These are phyloP conservation scores for Apodemus sylvaticus DNA, from an alignment of 2,113 vertebrate genomes.

Conservation along the genomic window DNA sequence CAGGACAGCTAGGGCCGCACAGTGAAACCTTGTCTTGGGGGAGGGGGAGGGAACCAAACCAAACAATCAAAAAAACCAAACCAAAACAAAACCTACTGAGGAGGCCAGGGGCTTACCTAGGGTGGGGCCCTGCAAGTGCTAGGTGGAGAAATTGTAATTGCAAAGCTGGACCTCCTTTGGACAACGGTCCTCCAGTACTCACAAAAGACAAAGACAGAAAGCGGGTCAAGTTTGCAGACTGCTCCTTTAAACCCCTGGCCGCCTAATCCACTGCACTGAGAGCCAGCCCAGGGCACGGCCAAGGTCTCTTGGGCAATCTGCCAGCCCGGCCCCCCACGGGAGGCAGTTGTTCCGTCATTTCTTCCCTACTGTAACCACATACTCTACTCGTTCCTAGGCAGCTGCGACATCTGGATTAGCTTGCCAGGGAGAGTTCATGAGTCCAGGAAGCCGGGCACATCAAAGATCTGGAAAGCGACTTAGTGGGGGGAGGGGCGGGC, in stretches of 20 bases:
- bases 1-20: too few species aligned
- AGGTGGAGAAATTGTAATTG: background rate
- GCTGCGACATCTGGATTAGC: slow-evolving; percentile 61
- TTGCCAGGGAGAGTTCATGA: slow-evolving; percentile 56
- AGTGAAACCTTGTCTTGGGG: too few species aligned
- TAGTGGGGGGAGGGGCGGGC: background rate
- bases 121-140: background rate
- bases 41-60: too few species aligned
- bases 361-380: slow-evolving; percentile 46
- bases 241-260: slow-evolving; percentile 3
- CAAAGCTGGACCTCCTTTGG: background rate
- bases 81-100: background rate
- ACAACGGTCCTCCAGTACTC: background rate
- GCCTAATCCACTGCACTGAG: background rate
- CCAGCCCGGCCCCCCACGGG: slow-evolving; percentile 20
- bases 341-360: slow-evolving; percentile 21
- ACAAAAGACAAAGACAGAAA: slow-evolving; percentile 36
- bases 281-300: background rate
- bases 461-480: background rate
- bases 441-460: slow-evolving; percentile 58
- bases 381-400: slow-evolving; percentile 33
- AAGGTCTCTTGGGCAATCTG: slow-evolving; percentile 40
- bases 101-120: background rate
- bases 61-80: too few species aligned
- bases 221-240: background rate